A percentile compares a stretch with the other conserved stretches of the same genome.
These are phyloP conservation scores for Erebia aethiops DNA, from an alignment of 2,888 invertebrate species.

Conservation along the genomic window DNA sequence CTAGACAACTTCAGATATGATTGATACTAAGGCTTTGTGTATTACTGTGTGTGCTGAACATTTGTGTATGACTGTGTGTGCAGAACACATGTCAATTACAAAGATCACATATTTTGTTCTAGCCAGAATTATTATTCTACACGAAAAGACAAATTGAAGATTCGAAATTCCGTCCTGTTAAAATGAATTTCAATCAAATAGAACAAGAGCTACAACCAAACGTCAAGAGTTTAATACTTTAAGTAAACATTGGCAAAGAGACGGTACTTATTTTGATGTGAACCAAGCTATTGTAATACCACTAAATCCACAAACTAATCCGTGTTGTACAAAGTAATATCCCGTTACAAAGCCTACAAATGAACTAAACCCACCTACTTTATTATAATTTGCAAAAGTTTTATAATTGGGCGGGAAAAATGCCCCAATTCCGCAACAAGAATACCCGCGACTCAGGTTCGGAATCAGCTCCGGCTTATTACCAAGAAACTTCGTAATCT, in stretches of 20 bases:
- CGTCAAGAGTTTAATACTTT: background rate
- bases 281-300: background rate
- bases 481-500: constrained; percentile 61
- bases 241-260: background rate
- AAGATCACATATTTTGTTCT: too few species aligned
- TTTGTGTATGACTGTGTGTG: too few species aligned
- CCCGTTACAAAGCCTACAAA: constrained; percentile 3
- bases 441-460: constrained; percentile 53
- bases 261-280: background rate
- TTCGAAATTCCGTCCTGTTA: too few species aligned
- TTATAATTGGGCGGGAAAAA: constrained; percentile 30
- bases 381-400: constrained; percentile 20
- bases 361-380: background rate
- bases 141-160: too few species aligned
- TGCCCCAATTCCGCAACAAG: constrained; percentile 35
- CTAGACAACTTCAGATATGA: background rate
- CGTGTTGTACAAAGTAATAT: background rate
- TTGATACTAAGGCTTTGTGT: background rate
- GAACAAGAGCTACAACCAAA: background rate
- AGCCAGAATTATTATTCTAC: too few species aligned
- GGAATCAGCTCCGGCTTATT: constrained; percentile 64
- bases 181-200: background rate
- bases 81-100: too few species aligned
- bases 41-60: too few species aligned
- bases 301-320: background rate